Percentiles rank a stretch among this genome's conserved stretches.
These are phyloP conservation scores for Acinonyx jubatus DNA, from an alignment of 2,113 vertebrate genomes.

Conservation along the genomic window DNA sequence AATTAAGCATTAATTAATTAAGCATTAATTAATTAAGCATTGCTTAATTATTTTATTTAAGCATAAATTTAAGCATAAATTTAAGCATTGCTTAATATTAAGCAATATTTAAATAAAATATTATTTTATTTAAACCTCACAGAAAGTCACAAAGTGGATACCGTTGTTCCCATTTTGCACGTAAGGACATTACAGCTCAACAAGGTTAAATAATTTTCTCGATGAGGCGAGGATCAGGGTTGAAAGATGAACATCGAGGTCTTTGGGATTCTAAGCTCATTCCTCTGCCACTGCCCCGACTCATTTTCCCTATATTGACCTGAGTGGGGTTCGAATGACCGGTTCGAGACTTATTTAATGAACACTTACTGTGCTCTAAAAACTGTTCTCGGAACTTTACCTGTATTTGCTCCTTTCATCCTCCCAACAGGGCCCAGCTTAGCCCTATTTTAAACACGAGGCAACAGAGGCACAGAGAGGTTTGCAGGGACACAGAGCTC, in stretches of 20 bases:
- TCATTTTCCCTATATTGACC: neutral
- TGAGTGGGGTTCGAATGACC: neutral
- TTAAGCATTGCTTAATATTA: no score
- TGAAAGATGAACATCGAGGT: conserved; percentile 13
- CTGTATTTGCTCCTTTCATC: conserved; percentile 10
- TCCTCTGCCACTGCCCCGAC: neutral
- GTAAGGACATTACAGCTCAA: neutral
- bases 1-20: no score
- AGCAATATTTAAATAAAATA: no score
- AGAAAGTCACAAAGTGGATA: neutral
- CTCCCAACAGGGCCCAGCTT: neutral
- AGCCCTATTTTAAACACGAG: conserved; percentile 20
- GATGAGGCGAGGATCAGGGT: neutral
- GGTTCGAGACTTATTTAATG: neutral
- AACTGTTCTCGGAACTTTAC: neutral
- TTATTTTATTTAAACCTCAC: neutral
- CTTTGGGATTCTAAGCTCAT: neutral
- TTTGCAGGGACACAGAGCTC: conserved; percentile 9
- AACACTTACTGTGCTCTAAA: neutral
- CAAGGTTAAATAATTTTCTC: conserved; percentile 29
- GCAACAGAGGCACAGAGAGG: neutral
- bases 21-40: no score
- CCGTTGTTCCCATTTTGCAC: neutral
- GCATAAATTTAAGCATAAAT: no score
- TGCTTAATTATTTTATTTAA: no score